phyloP scores from a whole-genome alignment of 2,797 vertebrate genomes.

The Gymnopithys bicolor region DNA sequence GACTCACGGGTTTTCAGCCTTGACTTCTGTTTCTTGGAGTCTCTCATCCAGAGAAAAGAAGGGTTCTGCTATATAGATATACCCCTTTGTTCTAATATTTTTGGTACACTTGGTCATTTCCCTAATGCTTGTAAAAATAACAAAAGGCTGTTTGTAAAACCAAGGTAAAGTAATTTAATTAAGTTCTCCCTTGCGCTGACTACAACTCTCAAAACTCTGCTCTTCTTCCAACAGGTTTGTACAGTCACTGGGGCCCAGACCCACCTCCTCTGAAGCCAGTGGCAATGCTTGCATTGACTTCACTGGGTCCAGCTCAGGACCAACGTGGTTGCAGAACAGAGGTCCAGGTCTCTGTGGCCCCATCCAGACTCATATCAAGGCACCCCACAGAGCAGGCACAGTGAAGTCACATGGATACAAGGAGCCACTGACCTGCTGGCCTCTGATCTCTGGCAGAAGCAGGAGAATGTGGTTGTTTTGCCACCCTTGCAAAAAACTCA shows the following conservation, averaged over 20 bases:
- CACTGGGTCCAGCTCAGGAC: not conserved
- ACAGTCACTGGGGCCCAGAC: not conserved
- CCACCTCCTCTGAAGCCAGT: not conserved
- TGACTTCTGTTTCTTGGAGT: not conserved
- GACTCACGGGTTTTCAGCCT: not conserved
- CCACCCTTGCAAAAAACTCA: conserved; percentile 7
- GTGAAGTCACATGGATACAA: not conserved
- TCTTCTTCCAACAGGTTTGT: not conserved
- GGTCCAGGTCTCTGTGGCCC: not conserved
- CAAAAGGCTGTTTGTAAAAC: not conserved
- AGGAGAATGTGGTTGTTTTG: not conserved
- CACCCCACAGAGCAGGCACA: not conserved
- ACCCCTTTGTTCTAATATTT: not conserved
- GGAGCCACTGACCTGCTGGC: not conserved
- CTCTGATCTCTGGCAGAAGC: not conserved
- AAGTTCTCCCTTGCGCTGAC: not conserved
- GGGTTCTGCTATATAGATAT: not conserved
- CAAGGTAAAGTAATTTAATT: not conserved
- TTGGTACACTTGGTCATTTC: not conserved
- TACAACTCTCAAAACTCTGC: not conserved
- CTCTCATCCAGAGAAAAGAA: not conserved
- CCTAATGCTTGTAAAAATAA: not conserved
- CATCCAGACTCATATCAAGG: not conserved
- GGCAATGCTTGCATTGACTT: not conserved
- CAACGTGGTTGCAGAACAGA: not conserved